Evolutionary conservation across 1,140 invertebrate species (phyloP).

Genomic region (Kradibia gibbosae): DNA sequence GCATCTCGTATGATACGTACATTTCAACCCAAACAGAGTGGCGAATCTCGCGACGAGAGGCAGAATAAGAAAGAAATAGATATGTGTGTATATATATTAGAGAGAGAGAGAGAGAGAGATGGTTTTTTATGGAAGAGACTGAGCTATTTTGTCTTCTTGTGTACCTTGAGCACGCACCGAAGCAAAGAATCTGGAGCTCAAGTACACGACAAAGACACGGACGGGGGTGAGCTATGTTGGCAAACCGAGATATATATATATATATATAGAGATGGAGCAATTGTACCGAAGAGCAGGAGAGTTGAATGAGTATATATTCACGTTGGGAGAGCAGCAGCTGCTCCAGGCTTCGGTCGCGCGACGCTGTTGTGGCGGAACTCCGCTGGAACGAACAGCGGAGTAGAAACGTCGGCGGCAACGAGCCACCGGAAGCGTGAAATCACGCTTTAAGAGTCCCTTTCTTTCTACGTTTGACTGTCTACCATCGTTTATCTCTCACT

Average conservation of each 20-base stretch:
- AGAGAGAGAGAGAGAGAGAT: background rate
- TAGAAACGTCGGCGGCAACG: background rate
- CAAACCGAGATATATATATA: background rate
- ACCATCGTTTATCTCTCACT: background rate
- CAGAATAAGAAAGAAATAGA: too few relatives aligned
- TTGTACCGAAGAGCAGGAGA: background rate
- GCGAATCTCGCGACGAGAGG: too few relatives aligned
- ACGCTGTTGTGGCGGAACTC: constrained; percentile 34
- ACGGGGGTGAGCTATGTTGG: background rate
- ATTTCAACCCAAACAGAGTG: too few relatives aligned
- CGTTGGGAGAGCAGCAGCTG: constrained; percentile 21
- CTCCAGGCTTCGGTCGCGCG: background rate
- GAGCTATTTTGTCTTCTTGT: background rate
- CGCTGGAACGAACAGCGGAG: constrained; percentile 21
- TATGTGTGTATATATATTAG: background rate
- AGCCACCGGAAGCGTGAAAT: constrained; percentile 44
- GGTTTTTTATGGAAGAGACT: background rate
- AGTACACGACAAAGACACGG: background rate
- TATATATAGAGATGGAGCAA: background rate
- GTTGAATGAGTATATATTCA: background rate
- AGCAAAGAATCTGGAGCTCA: background rate
- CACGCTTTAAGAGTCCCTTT: constrained; percentile 25
- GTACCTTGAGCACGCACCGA: background rate
- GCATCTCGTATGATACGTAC: background rate
- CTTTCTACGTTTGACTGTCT: background rate